These are phyloP conservation scores for Caenorhabditis macrosperma DNA, from an alignment of 2,888 invertebrate genomes.

Conservation along the genomic window DNA sequence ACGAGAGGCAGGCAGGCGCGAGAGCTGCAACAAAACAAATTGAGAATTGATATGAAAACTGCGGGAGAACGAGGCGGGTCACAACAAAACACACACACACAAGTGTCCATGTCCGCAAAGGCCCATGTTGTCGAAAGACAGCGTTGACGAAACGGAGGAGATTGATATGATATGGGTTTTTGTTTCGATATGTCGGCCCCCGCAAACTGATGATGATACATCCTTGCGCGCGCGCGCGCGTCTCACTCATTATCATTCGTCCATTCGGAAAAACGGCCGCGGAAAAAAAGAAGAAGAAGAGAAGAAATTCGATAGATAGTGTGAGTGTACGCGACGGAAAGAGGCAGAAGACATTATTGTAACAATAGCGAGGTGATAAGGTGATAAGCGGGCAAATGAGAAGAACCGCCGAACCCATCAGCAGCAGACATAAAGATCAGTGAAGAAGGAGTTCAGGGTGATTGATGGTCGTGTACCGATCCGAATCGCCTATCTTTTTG, in stretches of 20 bases:
- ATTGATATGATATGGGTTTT: background rate
- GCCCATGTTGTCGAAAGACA: background rate
- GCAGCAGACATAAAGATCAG: conserved; percentile 15
- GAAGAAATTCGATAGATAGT: conserved; percentile 30
- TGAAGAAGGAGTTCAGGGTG: conserved; percentile 28
- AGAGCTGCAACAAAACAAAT: conserved; percentile 7
- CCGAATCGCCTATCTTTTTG: conserved; percentile 35
- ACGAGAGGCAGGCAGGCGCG: background rate
- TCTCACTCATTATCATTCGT: background rate
- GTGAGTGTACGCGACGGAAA: conserved; percentile 9
- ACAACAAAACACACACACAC: conserved; percentile 3
- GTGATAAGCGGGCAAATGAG: conserved; percentile 37
- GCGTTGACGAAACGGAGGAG: background rate
- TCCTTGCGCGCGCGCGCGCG: no score
- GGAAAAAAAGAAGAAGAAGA: conserved; percentile 26
- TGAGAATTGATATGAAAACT: background rate
- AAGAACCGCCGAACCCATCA: conserved; percentile 46
- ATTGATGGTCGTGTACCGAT: conserved; percentile 36
- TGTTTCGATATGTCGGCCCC: background rate
- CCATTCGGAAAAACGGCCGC: conserved; percentile 18
- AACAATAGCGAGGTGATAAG: conserved; percentile 44
- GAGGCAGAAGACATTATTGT: conserved; percentile 31
- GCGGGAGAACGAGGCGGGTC: background rate
- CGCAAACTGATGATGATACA: background rate
- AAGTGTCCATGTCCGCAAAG: conserved; percentile 1